These are phyloP conservation scores for Archegozetes longisetosus DNA, from an alignment of 1,140 invertebrate genomes.

Conservation along the genomic window DNA sequence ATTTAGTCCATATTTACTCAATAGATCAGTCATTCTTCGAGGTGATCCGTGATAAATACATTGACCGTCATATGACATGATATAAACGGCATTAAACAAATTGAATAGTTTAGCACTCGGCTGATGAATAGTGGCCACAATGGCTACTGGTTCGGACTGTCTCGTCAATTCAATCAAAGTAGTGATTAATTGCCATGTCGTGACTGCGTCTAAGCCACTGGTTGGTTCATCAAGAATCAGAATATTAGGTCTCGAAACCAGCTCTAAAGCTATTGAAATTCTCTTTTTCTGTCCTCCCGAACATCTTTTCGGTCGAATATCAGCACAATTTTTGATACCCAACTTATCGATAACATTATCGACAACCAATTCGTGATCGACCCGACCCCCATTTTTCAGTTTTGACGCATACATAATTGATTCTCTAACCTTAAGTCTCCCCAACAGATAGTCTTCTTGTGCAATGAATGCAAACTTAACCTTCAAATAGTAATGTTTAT, in stretches of 20 bases:
- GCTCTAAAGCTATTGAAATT: constrained; percentile 73
- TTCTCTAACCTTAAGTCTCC: constrained; percentile 70
- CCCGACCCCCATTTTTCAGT: constrained; percentile 43
- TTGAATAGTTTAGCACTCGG: constrained; percentile 13
- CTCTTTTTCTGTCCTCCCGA: constrained; percentile 77
- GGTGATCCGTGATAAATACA: constrained; percentile 24
- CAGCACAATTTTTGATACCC: not conserved
- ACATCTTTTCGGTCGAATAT: not conserved
- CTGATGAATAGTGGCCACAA: constrained; percentile 15
- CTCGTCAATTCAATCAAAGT: not conserved
- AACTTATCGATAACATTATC: not conserved
- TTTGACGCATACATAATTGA: constrained; percentile 80
- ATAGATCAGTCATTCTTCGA: not conserved
- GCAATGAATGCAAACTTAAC: constrained; percentile 11
- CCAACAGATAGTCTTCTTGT: constrained; percentile 76
- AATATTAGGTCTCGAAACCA: constrained; percentile 84
- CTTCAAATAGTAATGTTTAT: too few species aligned
- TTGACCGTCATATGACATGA: constrained; percentile 17
- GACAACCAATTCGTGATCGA: not conserved
- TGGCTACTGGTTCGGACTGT: not conserved
- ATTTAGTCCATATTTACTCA: not conserved
- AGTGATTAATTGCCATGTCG: not conserved
- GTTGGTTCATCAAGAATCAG: constrained; percentile 96
- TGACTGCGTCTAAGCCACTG: constrained; percentile 26
- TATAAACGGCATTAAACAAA: constrained; percentile 12